These are phyloP conservation scores for Plotosus lineatus DNA, from an alignment of 2,113 vertebrate genomes.

Conservation along the genomic window DNA sequence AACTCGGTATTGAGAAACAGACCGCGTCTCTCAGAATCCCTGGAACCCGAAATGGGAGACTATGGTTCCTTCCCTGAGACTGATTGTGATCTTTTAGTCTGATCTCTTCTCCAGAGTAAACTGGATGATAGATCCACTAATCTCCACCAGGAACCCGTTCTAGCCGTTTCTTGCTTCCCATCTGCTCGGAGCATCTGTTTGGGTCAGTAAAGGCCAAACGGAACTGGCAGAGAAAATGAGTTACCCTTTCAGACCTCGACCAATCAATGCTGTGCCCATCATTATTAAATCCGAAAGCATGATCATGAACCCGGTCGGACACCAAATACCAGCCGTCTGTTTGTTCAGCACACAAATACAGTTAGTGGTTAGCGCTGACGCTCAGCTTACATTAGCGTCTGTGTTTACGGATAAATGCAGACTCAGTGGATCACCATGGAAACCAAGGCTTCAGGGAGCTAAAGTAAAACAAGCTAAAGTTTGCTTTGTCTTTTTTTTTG, in stretches of 20 bases:
- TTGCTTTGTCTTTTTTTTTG: constrained; percentile 28
- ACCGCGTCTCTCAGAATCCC: neutral
- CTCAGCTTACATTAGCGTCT: neutral
- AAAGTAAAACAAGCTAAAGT: neutral
- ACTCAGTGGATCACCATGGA: constrained; percentile 21
- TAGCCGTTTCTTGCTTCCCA: constrained; percentile 15
- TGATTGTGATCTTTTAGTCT: neutral
- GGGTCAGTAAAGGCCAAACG: constrained; percentile 26
- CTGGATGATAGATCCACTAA: neutral
- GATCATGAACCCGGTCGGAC: constrained; percentile 25
- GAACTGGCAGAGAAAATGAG: constrained; percentile 15
- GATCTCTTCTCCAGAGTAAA: constrained; percentile 9
- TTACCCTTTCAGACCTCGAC: constrained; percentile 17
- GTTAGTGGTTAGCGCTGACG: constrained; percentile 4
- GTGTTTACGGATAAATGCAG: constrained; percentile 34
- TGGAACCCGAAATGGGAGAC: too few relatives aligned
- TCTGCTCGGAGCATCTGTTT: constrained; percentile 43
- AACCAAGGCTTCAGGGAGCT: neutral
- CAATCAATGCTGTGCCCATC: constrained; percentile 23
- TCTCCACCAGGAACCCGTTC: constrained; percentile 14
- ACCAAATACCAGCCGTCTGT: constrained; percentile 20
- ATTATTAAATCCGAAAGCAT: constrained; percentile 23
- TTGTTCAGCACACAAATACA: constrained; percentile 15
- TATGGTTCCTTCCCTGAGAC: neutral
- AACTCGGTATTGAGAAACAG: too few relatives aligned